A percentile compares a stretch with the other conserved stretches of the same genome.
Evolutionary conservation across 2,113 vertebrate species (phyloP).

Genomic region (Serilophus lunatus): DNA sequence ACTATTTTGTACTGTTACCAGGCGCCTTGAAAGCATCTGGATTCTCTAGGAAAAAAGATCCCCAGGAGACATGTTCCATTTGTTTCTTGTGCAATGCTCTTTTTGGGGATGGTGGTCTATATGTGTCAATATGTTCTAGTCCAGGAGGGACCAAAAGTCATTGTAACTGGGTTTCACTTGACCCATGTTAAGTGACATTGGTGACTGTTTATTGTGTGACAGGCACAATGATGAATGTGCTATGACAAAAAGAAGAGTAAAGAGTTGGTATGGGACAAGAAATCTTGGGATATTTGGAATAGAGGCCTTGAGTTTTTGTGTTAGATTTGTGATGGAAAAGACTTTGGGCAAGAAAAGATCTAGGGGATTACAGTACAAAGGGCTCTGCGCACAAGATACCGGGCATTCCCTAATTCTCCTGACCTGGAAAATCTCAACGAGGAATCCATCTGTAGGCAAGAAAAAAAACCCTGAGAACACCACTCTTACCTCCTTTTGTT

Average conservation of each 20-base stretch:
- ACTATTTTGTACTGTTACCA: conserved; percentile 23
- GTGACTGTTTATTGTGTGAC: not conserved
- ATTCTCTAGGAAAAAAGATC: conserved; percentile 12
- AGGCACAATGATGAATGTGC: not conserved
- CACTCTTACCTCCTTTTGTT: not conserved
- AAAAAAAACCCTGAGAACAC: not conserved
- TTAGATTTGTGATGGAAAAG: not conserved
- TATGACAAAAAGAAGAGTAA: not conserved
- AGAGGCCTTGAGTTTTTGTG: not conserved
- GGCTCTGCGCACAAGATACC: not conserved
- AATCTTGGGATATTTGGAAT: not conserved
- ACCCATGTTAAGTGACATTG: not conserved
- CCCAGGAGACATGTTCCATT: not conserved
- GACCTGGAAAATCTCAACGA: not conserved
- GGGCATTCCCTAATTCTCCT: not conserved
- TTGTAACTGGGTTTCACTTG: not conserved
- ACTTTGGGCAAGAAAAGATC: not conserved
- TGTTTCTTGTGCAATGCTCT: not conserved
- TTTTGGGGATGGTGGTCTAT: not conserved
- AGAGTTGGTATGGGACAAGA: not conserved
- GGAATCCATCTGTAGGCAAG: not conserved
- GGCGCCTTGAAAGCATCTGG: not conserved
- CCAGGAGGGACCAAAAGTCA: not conserved
- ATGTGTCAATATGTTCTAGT: not conserved
- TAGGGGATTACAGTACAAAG: not conserved